Evolutionary conservation across 2,888 invertebrate species (phyloP), one percentile per base, ranked within the genome.

Genomic region (Atrina japonica): DNA sequence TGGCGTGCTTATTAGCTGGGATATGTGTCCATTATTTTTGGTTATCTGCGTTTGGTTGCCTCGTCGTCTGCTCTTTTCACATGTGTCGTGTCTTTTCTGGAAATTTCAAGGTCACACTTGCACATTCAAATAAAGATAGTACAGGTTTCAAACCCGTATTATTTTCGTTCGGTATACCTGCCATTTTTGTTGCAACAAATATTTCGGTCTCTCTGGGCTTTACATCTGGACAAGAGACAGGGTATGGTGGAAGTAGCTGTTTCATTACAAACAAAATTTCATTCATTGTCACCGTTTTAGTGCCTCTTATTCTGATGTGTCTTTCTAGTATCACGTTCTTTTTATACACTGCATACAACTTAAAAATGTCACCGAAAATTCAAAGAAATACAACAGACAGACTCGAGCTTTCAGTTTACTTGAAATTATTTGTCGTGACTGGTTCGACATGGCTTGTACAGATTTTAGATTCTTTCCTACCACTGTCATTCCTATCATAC

Each of bases 361-460:
- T 83, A 29, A 66, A 73, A 21, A 68, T 53, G n/a, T 70, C 65
- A 21, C 74, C 72, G n/a, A 55, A 61, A n/a, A 35, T 69, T n/a
- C 66, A 53, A 40, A 67, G 47, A 47, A 75, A 61, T 11, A 60
- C 66, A 9, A 65, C 25, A 9, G 80, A 80, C 9, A 71, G 78
- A 14, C 47, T 64, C 7, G 75, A 82, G 27, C 69, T 83, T 7
- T 71, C 71, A 5, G 66, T 84, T 7, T 86, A 83, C 56, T 45
- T 80, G 3, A 80, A 81, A 58, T 70, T 86, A 43, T 83, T 81
- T 50, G 70, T 80, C 3, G 67, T 86, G n/a, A 80, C 83, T 2
- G 84, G 86, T 3, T 41, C 83, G 18, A 75, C 82, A 25, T 86
- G 86, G 86, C 61, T 81, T 11, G 70, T 86, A 14, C 82, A 81